Base-by-base conservation (phyloP, 1,140 invertebrate species). In the Euura saliciscinereae region DNA sequence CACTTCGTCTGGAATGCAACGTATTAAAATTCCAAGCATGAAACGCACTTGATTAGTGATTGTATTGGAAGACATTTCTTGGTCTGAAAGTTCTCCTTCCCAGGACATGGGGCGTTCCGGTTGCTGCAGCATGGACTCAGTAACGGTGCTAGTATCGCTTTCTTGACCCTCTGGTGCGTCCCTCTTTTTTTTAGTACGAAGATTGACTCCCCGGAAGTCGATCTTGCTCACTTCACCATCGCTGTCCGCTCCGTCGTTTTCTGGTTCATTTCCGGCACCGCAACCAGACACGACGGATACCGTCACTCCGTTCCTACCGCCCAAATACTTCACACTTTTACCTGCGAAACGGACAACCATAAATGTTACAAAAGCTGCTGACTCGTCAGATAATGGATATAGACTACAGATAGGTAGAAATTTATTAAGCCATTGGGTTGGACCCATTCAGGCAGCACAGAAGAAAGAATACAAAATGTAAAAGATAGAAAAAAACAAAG, bases 41-140 rank as follows among this genome's bases (percentile, higher is more conserved):
- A 78, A n/a, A 46, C 72, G 13, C 71, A 85, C 86, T 77, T 87
- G 86, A 78, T 87, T 87, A 2, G 85, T 87, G 43, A 87, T 83
- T 10, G 87, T 88, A 74, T 88, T 87, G 74, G 86, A 88, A 79
- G 88, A 87, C 88, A 90, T 89, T 81, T 92, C 92, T 70, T 91
- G 89, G 79, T 97, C 95, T 2, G 94, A 96, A 0, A 97, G 87
- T 84, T 96, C 95, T 11, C 95, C 95, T 83, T 97, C 95, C 95
- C 95, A 96, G 2, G 95, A 96, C 95, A 97, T 97, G 11, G 95
- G 95, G 51, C 95, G 85, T 77, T 91, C 91, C 6, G 86, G 85
- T 70, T 89, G 87, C 13, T 79, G 78, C 65, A 83, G 83, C 13
- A 84, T 83, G 64, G 84, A 82, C 4, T 76, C 78, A 10, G 83